These are phyloP conservation scores for Beroe ovata DNA, from an alignment of 37 sponge, comb jelly and placozoan genomes.

Conservation along the genomic window DNA sequence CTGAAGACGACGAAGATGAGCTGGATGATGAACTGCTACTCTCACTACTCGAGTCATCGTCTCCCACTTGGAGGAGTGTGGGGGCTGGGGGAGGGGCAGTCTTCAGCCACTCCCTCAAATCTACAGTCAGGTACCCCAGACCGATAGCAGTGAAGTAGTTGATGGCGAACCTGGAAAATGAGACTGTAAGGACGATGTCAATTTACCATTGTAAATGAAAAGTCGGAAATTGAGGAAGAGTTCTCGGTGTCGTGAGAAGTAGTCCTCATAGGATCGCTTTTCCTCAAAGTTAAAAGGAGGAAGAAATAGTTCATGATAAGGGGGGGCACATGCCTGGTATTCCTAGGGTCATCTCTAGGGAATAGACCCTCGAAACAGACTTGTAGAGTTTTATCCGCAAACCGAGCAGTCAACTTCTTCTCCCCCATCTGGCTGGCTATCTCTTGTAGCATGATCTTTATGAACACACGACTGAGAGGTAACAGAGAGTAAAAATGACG, in stretches of 20 bases:
- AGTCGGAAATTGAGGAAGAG: too few relatives aligned
- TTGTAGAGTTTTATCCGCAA: slow-evolving; percentile 83
- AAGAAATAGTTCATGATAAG: too few relatives aligned
- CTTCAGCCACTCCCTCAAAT: slow-evolving; percentile 89
- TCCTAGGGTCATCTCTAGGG: slow-evolving; percentile 88
- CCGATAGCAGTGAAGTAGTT: slow-evolving; percentile 99
- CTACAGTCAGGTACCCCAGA: slow-evolving; percentile 90
- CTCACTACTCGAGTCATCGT: background rate
- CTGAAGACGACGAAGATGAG: slow-evolving; percentile 13
- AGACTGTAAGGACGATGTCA: too few relatives aligned
- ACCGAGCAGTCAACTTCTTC: slow-evolving; percentile 80
- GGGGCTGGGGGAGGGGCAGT: slow-evolving; percentile 72
- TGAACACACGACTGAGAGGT: slow-evolving; percentile 86
- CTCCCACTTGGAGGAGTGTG: background rate
- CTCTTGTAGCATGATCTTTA: slow-evolving; percentile 99
- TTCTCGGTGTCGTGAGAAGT: too few relatives aligned
- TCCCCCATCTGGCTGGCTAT: slow-evolving; percentile 93
- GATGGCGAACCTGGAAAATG: slow-evolving; percentile 90
- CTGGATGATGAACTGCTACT: background rate
- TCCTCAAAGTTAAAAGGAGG: too few relatives aligned
- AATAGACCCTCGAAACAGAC: slow-evolving; percentile 88
- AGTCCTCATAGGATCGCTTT: too few relatives aligned
- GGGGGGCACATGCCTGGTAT: slow-evolving; percentile 87
- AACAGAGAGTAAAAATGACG: background rate
- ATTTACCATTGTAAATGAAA: too few relatives aligned